Conservation (phyloP, 2,888 invertebrate species). For the Lycophotia porphyrea region DNA sequence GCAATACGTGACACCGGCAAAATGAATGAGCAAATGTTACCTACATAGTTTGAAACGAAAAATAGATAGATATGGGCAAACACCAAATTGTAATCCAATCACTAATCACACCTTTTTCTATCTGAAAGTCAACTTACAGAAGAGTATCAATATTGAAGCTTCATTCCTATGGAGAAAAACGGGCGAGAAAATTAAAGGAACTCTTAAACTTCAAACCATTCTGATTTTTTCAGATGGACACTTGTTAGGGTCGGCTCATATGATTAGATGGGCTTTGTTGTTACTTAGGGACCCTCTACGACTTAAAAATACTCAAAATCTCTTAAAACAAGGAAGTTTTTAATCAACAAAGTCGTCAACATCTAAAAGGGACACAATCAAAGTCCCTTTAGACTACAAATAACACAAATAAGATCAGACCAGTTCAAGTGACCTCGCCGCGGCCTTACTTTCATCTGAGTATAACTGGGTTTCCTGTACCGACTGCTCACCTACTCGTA, state of each 20-base stretch:
- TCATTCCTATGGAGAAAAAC: too few relatives aligned
- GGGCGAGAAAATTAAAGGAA: too few relatives aligned
- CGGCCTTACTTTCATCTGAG: constrained; percentile 66
- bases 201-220: too few relatives aligned
- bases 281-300: too few relatives aligned
- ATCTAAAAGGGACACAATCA: constrained; percentile 23
- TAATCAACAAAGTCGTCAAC: not conserved
- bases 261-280: too few relatives aligned
- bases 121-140: too few relatives aligned
- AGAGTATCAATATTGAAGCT: too few relatives aligned
- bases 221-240: too few relatives aligned
- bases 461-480: constrained; percentile 61
- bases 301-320: not conserved
- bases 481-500: constrained; percentile 42
- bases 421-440: constrained; percentile 57
- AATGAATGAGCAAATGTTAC: not conserved
- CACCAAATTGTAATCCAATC: too few relatives aligned
- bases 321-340: not conserved
- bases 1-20: not conserved
- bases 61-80: too few relatives aligned
- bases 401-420: constrained; percentile 39
- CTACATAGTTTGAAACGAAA: not conserved
- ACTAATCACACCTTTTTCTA: too few relatives aligned
- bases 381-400: constrained; percentile 35
- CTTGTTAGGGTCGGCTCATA: too few relatives aligned